Conservation (phyloP, 2,797 vertebrate genomes). For the Nasua narica region DNA sequence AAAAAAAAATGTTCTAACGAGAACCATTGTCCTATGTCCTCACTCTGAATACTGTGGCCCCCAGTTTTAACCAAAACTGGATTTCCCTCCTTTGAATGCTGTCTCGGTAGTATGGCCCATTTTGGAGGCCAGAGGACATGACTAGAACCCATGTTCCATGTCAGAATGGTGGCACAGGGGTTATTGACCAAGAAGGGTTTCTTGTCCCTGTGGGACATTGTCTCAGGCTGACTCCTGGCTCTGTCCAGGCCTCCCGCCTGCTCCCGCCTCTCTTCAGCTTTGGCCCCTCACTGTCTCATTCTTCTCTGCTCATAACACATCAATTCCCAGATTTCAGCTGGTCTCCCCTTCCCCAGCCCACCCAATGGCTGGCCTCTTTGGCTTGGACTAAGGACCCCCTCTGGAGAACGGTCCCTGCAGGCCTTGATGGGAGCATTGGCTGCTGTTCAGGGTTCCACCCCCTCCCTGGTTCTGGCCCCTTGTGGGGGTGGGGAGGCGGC, state of each 20-base stretch:
- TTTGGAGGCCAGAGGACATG: background rate
- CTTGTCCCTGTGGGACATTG: background rate
- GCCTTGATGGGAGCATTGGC: background rate
- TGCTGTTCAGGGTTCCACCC: background rate
- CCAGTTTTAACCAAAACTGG: background rate
- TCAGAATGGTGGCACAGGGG: background rate
- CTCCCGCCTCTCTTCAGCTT: background rate
- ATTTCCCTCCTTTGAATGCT: background rate
- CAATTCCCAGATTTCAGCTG: background rate
- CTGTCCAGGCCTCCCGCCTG: background rate
- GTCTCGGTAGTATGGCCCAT: background rate
- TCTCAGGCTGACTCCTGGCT: background rate
- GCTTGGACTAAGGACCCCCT: background rate
- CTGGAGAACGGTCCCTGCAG: background rate
- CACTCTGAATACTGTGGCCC: background rate
- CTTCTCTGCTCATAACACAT: background rate
- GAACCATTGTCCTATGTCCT: background rate
- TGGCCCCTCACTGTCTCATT: background rate
- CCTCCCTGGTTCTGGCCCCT: background rate
- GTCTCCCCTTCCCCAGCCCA: background rate
- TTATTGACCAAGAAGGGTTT: background rate
- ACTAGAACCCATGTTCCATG: background rate
- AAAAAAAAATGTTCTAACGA: background rate
- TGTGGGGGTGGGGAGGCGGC: rapidly evolving
- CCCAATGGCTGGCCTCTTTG: background rate